A percentile compares a stretch with the other conserved stretches of the same genome.
Evolutionary conservation across 1,140 invertebrate genomes (phyloP).

Genomic region (Drosophila pseudoananassae): DNA sequence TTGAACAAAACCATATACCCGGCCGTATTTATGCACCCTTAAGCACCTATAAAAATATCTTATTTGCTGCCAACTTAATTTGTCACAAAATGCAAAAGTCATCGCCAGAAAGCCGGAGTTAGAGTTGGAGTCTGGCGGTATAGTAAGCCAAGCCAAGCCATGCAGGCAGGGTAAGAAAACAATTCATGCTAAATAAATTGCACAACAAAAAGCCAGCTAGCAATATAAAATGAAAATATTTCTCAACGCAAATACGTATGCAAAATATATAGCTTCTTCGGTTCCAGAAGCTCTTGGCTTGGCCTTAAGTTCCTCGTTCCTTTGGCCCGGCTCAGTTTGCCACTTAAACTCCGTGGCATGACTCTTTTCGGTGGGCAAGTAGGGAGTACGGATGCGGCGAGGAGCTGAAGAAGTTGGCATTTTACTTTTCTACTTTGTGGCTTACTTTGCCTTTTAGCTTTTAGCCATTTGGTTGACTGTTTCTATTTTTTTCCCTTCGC

Average conservation of each 20-base stretch:
- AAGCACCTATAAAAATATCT: slow-evolving; percentile 59
- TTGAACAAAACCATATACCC: slow-evolving; percentile 6
- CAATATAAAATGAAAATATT: slow-evolving; percentile 65
- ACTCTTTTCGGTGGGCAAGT: slow-evolving; percentile 31
- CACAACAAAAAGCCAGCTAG: slow-evolving; percentile 56
- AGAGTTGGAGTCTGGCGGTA: slow-evolving; percentile 12
- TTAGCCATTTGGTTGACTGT: slow-evolving; percentile 73
- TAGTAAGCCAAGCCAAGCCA: background rate
- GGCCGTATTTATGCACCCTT: slow-evolving; percentile 8
- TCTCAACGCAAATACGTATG: slow-evolving; percentile 72
- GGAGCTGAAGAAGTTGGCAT: slow-evolving; percentile 67
- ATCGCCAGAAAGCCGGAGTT: slow-evolving; percentile 28
- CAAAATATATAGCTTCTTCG: slow-evolving; percentile 64
- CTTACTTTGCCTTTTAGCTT: slow-evolving; percentile 79
- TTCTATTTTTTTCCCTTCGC: slow-evolving; percentile 15
- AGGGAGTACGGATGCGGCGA: background rate
- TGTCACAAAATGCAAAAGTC: slow-evolving; percentile 76
- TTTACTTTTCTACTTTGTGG: slow-evolving; percentile 81
- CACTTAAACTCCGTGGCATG: slow-evolving; percentile 76
- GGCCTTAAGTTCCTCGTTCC: slow-evolving; percentile 41
- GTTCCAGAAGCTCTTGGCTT: slow-evolving; percentile 40
- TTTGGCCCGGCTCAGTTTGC: slow-evolving; percentile 50
- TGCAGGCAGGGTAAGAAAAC: slow-evolving; percentile 57
- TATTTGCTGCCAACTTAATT: slow-evolving; percentile 80
- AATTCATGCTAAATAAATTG: slow-evolving; percentile 79